A percentile compares a stretch with the other conserved stretches of the same genome.
phyloP scores from a whole-genome alignment of 2,797 vertebrate genomes.

The Halcyon leucocephala region DNA sequence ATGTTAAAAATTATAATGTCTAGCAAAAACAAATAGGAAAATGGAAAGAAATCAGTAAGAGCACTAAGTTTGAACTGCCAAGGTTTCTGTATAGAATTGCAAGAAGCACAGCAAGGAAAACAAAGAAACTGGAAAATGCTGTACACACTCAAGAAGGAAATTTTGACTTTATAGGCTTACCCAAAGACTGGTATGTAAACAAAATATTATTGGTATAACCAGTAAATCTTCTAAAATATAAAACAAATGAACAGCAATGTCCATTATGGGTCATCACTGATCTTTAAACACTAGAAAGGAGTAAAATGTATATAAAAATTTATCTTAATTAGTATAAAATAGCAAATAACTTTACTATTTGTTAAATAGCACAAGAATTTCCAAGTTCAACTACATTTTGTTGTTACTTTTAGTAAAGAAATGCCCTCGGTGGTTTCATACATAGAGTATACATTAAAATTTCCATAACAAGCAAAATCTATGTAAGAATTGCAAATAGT shows the following conservation, averaged over 20 bases:
- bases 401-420: slow-evolving; percentile 17
- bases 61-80: not conserved
- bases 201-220: not conserved
- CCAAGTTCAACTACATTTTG: not conserved
- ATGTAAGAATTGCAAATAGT: not conserved
- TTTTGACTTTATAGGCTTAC: not conserved
- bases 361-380: slow-evolving; percentile 2
- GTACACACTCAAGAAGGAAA: not conserved
- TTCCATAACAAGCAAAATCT: slow-evolving; percentile 13
- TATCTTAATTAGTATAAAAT: not conserved
- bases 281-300: not conserved
- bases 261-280: not conserved
- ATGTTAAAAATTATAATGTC: not conserved
- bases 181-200: not conserved
- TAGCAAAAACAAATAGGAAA: slow-evolving; percentile 10
- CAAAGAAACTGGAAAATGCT: slow-evolving; percentile 7
- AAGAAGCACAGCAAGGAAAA: not conserved
- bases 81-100: not conserved
- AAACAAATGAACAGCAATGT: not conserved
- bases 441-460: slow-evolving; percentile 1
- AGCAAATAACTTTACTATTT: not conserved
- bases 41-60: not conserved
- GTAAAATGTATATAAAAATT: not conserved
- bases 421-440: not conserved
- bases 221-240: not conserved